These are phyloP conservation scores for Leptinotarsa undecemlineata DNA, from an alignment of 1,140 invertebrate genomes.

Conservation along the genomic window DNA sequence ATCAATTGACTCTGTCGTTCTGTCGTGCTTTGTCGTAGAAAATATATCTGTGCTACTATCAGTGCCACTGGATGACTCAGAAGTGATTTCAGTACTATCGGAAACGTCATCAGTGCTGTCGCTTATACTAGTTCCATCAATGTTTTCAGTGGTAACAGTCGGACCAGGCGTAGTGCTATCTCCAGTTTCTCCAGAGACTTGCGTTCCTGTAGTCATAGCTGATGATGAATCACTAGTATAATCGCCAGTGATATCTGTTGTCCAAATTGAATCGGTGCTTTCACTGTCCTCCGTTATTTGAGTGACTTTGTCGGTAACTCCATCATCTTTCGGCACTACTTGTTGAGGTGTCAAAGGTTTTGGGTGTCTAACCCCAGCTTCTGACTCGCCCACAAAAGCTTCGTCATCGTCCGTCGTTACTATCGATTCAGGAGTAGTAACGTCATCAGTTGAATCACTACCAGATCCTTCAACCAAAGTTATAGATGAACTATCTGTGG, in stretches of 20 bases:
- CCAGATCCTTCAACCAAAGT: constrained; percentile 8
- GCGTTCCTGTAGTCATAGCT: neutral
- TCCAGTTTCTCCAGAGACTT: neutral
- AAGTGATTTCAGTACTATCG: constrained; percentile 31
- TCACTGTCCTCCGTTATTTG: neutral
- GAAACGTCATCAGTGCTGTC: constrained; percentile 25
- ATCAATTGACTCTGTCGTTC: constrained; percentile 21
- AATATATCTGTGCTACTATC: constrained; percentile 14
- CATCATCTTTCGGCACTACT: neutral
- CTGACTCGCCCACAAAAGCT: neutral
- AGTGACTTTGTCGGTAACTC: neutral
- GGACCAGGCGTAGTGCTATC: neutral
- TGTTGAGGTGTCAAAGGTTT: neutral
- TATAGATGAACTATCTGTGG: constrained; percentile 21
- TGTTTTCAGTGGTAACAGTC: neutral
- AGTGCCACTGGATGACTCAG: constrained; percentile 31
- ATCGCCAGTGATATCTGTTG: no score
- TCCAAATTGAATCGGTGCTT: neutral
- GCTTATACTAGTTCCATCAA: neutral
- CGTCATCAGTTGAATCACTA: neutral
- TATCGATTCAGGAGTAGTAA: neutral
- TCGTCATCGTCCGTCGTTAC: neutral
- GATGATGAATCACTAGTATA: no score
- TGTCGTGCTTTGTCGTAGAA: no score
- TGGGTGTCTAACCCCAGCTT: neutral